These are phyloP conservation scores for Otus sunia DNA, from an alignment of 2,113 vertebrate genomes.

Conservation along the genomic window DNA sequence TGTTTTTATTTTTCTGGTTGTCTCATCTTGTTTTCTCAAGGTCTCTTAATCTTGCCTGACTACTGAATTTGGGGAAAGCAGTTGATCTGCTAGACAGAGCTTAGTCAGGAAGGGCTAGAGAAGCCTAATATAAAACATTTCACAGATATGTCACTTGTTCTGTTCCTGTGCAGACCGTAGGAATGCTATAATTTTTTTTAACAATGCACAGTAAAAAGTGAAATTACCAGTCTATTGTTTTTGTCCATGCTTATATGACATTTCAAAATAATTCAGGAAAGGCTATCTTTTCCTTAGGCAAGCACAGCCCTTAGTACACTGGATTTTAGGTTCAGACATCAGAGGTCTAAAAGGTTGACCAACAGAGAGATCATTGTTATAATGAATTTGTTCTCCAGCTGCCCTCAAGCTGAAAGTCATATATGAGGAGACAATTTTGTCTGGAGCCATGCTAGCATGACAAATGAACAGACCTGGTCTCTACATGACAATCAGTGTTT, in stretches of 20 bases:
- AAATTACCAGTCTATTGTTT: background rate
- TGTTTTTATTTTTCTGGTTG: slow-evolving; percentile 8
- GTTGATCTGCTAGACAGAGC: background rate
- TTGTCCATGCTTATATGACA: background rate
- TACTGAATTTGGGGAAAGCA: background rate
- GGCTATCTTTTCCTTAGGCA: background rate
- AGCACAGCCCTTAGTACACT: background rate
- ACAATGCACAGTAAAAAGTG: background rate
- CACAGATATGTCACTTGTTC: background rate
- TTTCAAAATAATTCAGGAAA: background rate
- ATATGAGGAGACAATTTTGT: background rate
- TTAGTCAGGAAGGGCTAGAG: background rate
- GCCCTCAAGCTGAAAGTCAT: background rate
- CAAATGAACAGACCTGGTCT: background rate
- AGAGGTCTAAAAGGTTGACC: background rate
- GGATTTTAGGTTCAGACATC: background rate
- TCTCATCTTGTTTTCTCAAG: slow-evolving; percentile 27
- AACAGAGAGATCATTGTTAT: background rate
- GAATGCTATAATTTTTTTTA: background rate
- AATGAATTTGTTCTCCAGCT: background rate
- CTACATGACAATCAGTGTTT: background rate
- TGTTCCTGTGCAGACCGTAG: background rate
- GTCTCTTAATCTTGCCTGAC: background rate
- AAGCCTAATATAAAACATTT: background rate
- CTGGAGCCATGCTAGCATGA: background rate